Base-by-base conservation (phyloP, 2,797 vertebrate genomes). In the Phataginus tetradactyla region DNA sequence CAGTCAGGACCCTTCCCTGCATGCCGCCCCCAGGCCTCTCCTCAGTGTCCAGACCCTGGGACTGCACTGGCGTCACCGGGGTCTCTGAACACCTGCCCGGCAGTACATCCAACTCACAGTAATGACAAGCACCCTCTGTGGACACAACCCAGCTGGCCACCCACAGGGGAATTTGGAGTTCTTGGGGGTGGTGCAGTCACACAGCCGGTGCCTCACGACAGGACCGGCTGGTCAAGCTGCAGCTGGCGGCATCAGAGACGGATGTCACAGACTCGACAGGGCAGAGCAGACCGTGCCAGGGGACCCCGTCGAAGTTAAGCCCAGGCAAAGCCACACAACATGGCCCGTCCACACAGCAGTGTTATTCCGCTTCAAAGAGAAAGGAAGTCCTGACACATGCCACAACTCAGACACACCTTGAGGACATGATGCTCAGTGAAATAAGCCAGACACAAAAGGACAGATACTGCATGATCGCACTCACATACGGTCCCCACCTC, bases 241-340 rank as follows among this genome's bases (percentile, higher is more conserved):
- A 11, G 42, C n/a, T 20, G 2, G 20, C 5, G 12, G n/a, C 2
- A 21, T 57, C 2, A 25, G 3, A n/a, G 39, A 20, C 1, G 39
- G 32, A 32, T 32, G 18, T 18, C 25, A 59, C 13, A 23, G 21
- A 69, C 32, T 6, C 5, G 42, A 29, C 25, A 25, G 45, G 45
- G 45, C 10, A 45, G 45, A 45, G 45, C 45, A 45, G 45, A 45
- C 9, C 11, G 45, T 45, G 45, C 45, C 45, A 45, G 45, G 45
- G 45, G 45, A 45, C 45, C 45, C 45, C 45, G n/a, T 61, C 64
- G 9, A 64, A 15, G 5, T n/a, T 37, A 51, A 3, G 84, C 27
- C 9, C 34, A 72, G 39, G 37, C 32, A 25, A 18, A 32, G 63
- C 13, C 51, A 72, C n/a, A 83, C 29, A n/a, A 27, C 1, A 27